Base-by-base conservation (phyloP, 2,888 invertebrate species). In the Ectobius pallidus region DNA sequence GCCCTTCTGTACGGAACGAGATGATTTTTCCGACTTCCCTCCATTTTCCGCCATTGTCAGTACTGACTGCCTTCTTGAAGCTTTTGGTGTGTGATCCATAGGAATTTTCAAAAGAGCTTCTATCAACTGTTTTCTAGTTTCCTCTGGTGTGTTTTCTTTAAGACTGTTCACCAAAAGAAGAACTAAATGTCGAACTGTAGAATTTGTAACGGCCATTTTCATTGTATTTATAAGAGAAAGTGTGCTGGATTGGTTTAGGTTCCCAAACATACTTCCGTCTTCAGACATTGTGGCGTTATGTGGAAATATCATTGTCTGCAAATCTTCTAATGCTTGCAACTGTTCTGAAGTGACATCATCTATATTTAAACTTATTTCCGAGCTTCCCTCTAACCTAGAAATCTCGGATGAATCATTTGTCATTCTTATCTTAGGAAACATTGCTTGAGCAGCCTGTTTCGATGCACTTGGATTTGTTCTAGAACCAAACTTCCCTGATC, bases 171-270 rank as follows among this genome's bases (percentile, higher is more conserved):
- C 92, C 73, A 94, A 83, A 30, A 94, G 82, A 34, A 94, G 83
- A 72, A 94, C 90, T 34, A 94, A 83, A 76, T 92, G 86, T 67
- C 91, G 86, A 0, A 93, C 92, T 0, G 91, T 89, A 9, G 74
- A 63, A 65, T 73, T 76, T 1, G 73, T 55, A 3, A 69, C 69
- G 2, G 74, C 73, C 63, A 63, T 49, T 79, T 91, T 90, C 93
- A 94, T 94, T 46, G 93, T 92, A 74, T 89, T 88, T 86, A 93
- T 89, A 70, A 94, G 84, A 77, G 92, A 91, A 74, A 89, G 86
- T 0, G 91, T 88, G 74, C 92, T 92, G 0, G 92, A 90, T 11
- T 90, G 90, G 78, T 94, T 93, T 75, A 93, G 85, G 20, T 89
- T 90, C 0, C 90, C 90, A 80, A 94, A 91, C 78, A 94, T 89